These are phyloP conservation scores for Masticophis lateralis DNA, from an alignment of 2,797 vertebrate species.

Conservation along the genomic window DNA sequence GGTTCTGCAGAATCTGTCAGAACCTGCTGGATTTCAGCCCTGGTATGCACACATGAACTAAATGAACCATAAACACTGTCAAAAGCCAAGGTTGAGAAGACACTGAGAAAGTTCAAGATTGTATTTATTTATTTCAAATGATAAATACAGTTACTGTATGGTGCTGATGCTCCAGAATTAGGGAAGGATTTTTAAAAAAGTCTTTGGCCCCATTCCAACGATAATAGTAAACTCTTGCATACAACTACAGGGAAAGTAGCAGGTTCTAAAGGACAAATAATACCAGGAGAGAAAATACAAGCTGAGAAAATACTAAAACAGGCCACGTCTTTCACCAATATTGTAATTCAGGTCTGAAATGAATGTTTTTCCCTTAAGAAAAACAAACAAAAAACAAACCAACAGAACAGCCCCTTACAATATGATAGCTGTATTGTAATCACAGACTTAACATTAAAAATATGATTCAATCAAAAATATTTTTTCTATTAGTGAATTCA, in stretches of 20 bases:
- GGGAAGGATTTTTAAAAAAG: neutral
- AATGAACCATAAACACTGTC: neutral
- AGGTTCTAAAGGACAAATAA: neutral
- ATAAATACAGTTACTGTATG: neutral
- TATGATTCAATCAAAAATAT: neutral
- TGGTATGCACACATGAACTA: neutral
- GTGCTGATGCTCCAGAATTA: neutral
- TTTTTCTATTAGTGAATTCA: neutral
- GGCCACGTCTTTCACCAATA: neutral
- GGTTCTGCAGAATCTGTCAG: no score
- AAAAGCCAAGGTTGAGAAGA: neutral
- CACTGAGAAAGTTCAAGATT: neutral
- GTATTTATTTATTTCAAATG: neutral
- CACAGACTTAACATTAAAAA: neutral
- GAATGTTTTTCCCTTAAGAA: neutral
- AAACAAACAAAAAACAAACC: neutral
- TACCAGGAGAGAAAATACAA: neutral
- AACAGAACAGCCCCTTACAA: neutral
- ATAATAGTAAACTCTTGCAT: neutral
- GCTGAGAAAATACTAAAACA: neutral
- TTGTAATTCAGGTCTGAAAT: neutral
- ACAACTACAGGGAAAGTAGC: neutral
- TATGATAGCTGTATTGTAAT: neutral
- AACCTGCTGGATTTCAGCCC: no score
- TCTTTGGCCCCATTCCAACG: neutral